Evolutionary conservation across 2,888 invertebrate genomes (phyloP).

Genomic region (Aphidius colemani): DNA sequence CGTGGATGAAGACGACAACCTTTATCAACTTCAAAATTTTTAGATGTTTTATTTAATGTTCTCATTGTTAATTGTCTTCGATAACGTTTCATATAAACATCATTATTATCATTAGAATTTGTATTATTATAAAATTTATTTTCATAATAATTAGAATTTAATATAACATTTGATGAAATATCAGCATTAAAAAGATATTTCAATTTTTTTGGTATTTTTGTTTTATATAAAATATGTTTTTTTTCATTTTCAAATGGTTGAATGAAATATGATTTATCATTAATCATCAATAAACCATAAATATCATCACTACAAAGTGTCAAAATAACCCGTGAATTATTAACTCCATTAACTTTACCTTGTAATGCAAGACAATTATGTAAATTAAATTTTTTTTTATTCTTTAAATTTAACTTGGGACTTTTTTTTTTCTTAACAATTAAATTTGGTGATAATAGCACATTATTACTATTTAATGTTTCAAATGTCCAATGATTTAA

Average conservation of each 20-base stretch:
- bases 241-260: slow-evolving; percentile 27
- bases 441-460: slow-evolving; percentile 9
- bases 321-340: slow-evolving; percentile 32
- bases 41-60: not conserved
- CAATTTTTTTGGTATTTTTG: slow-evolving; percentile 7
- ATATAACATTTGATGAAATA: slow-evolving; percentile 3
- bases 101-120: not conserved
- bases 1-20: not conserved
- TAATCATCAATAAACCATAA: slow-evolving; percentile 33
- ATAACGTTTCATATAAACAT: not conserved
- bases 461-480: slow-evolving; percentile 11
- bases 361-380: slow-evolving; percentile 24
- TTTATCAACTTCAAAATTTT: not conserved
- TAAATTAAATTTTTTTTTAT: not conserved
- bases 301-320: slow-evolving; percentile 34
- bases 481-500: slow-evolving; percentile 28
- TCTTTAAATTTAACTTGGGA: slow-evolving; percentile 12
- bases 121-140: not conserved
- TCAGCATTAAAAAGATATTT: not conserved
- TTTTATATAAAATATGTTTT: slow-evolving; percentile 16
- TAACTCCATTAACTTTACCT: slow-evolving; percentile 29
- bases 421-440: not conserved
- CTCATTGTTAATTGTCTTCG: not conserved
- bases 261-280: slow-evolving; percentile 32
- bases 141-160: not conserved